phyloP scores from a whole-genome alignment of 2,888 invertebrate genomes.

The Cremastobaeus sp. region DNA sequence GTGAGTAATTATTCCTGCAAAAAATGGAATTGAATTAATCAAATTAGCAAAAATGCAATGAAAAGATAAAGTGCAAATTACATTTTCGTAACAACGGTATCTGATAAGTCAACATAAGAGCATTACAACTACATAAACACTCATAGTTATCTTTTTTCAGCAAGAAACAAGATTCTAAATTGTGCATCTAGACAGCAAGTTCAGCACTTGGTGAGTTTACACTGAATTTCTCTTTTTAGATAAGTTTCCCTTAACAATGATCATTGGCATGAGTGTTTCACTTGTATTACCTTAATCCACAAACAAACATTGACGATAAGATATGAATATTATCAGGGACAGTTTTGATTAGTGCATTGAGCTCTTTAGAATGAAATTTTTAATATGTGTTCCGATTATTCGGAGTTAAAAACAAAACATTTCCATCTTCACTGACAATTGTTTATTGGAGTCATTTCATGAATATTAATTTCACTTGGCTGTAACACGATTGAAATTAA shows the following conservation, averaged over 20 bases:
- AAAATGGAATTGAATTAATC: no score
- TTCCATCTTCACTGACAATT: background rate
- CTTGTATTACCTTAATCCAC: slow-evolving; percentile 21
- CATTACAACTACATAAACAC: no score
- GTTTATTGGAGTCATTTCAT: background rate
- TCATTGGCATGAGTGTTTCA: slow-evolving; percentile 13
- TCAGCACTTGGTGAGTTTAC: slow-evolving; percentile 20
- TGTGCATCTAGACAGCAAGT: slow-evolving; percentile 11
- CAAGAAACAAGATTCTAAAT: slow-evolving; percentile 19
- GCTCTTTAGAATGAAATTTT: background rate
- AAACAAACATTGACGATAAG: slow-evolving; percentile 24
- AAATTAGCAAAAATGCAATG: no score
- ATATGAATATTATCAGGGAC: slow-evolving; percentile 9
- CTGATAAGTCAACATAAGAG: no score
- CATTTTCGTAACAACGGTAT: no score
- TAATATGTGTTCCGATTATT: background rate
- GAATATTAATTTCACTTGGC: no score
- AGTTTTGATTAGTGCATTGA: background rate
- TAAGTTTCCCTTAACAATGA: background rate
- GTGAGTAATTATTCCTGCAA: no score
- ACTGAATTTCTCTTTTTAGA: no score
- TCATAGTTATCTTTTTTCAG: slow-evolving; percentile 4
- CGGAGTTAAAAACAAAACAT: background rate
- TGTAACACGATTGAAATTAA: background rate
- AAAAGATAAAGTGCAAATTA: no score